Percentiles rank a stretch among this genome's conserved stretches.
Evolutionary conservation across 2,888 invertebrate genomes (phyloP).

Genomic region (Agrilus biguttatus): DNA sequence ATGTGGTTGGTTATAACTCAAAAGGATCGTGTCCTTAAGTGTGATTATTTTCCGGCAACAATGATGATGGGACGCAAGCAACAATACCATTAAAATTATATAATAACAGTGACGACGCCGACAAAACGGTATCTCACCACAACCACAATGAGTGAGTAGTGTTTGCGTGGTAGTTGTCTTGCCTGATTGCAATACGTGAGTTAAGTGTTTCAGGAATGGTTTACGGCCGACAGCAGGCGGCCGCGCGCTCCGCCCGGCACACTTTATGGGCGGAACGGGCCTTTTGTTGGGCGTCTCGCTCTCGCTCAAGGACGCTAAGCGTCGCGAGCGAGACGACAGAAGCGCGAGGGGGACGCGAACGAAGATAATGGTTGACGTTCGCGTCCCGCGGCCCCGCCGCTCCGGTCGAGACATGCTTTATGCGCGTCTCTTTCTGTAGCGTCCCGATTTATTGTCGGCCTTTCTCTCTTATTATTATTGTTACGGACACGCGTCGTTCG

Average conservation of each 20-base stretch:
- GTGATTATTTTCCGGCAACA: too few species aligned
- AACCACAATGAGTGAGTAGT: neutral
- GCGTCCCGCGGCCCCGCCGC: conserved; percentile 21
- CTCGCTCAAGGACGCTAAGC: conserved; percentile 12
- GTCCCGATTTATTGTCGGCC: conserved; percentile 32
- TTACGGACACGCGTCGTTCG: conserved; percentile 26
- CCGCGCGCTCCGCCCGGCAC: conserved; percentile 28
- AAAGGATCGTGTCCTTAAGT: too few species aligned
- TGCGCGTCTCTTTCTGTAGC: conserved; percentile 34
- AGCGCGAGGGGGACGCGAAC: conserved; percentile 21
- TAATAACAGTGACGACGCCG: too few species aligned
- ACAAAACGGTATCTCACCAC: too few species aligned
- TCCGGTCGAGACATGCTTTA: conserved; percentile 30
- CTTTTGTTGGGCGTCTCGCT: conserved; percentile 31
- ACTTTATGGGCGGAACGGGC: conserved; percentile 34
- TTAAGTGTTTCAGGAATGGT: conserved; percentile 35
- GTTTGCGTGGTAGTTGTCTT: conserved; percentile 16
- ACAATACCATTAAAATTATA: too few species aligned
- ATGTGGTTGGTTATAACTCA: too few species aligned
- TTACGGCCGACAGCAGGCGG: conserved; percentile 27
- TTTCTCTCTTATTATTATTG: conserved; percentile 22
- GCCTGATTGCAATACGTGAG: conserved; percentile 34
- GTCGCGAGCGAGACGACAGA: conserved; percentile 19
- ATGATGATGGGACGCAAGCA: too few species aligned
- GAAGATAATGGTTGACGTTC: conserved; percentile 35